Percentiles rank a stretch among this genome's conserved stretches.
Conservation (phyloP, 2,797 vertebrate genomes). For the Coregonus ussuriensis region DNA sequence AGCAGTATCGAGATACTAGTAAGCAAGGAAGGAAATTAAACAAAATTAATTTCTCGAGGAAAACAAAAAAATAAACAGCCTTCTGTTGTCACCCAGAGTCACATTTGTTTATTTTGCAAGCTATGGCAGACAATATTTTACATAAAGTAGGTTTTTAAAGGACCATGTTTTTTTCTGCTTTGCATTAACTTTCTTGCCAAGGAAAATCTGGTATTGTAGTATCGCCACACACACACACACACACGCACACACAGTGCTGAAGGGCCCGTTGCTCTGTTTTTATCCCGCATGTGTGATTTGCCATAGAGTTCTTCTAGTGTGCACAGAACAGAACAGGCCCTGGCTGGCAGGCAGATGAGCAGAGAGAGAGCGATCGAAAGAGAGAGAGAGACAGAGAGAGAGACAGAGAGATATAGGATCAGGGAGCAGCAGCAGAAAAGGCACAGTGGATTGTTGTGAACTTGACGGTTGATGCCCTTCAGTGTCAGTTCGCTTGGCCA, state of each 20-base stretch:
- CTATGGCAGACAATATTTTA: no score
- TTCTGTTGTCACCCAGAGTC: no score
- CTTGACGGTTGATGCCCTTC: conserved; percentile 64
- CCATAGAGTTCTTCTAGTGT: conserved; percentile 3
- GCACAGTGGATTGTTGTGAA: conserved; percentile 50
- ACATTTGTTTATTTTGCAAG: no score
- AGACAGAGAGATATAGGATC: neutral
- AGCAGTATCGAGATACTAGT: no score
- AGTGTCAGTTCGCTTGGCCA: conserved; percentile 65
- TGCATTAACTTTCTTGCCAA: no score
- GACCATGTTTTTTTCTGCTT: no score
- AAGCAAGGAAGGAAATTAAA: no score
- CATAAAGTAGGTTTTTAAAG: no score
- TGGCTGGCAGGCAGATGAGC: conserved; percentile 56
- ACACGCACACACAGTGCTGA: conserved; percentile 9
- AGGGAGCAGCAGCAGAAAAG: conserved; percentile 32
- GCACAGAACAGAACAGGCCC: conserved; percentile 6
- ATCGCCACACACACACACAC: neutral
- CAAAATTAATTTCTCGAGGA: no score
- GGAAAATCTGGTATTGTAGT: no score
- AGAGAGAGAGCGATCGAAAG: conserved; percentile 2
- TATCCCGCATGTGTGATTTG: neutral
- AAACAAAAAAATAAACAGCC: no score
- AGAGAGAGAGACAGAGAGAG: neutral
- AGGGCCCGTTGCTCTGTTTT: neutral